Conservation (phyloP, 2,888 invertebrate species). For the Caradrina kadenii region DNA sequence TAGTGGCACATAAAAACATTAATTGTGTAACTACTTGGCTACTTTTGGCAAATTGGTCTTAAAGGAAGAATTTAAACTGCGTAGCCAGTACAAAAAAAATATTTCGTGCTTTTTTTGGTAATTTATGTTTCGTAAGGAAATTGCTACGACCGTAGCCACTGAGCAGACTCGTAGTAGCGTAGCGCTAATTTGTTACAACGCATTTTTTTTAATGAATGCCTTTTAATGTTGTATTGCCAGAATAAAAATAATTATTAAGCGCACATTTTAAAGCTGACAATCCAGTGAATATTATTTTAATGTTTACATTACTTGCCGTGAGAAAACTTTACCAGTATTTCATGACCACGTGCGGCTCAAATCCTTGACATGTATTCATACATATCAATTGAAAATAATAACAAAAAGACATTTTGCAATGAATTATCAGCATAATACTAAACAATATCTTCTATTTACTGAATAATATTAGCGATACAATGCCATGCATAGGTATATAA, state of each 20-base stretch:
- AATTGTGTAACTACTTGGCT: no score
- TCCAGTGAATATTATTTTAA: slow-evolving; percentile 32
- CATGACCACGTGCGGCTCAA: slow-evolving; percentile 56
- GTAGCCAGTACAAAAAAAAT: no score
- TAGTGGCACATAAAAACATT: no score
- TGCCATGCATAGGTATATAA: slow-evolving; percentile 64
- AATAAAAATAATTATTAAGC: background rate
- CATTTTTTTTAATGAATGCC: background rate
- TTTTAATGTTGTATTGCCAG: background rate
- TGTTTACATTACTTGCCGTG: slow-evolving; percentile 26
- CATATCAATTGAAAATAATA: slow-evolving; percentile 64
- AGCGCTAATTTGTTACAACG: background rate
- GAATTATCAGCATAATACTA: slow-evolving; percentile 72
- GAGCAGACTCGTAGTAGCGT: slow-evolving; percentile 32
- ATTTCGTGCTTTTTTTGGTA: no score
- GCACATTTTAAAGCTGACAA: background rate
- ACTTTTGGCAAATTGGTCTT: no score
- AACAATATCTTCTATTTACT: slow-evolving; percentile 56
- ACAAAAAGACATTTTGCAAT: slow-evolving; percentile 76
- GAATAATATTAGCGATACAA: slow-evolving; percentile 27
- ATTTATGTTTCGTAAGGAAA: background rate
- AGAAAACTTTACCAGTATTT: slow-evolving; percentile 50
- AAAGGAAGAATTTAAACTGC: no score
- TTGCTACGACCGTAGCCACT: slow-evolving; percentile 19
- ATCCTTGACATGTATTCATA: slow-evolving; percentile 82